A percentile compares a stretch with the other conserved stretches of the same genome.
These are phyloP conservation scores for Zaprionus ghesquierei DNA, from an alignment of 1,140 invertebrate genomes.

Conservation along the genomic window DNA sequence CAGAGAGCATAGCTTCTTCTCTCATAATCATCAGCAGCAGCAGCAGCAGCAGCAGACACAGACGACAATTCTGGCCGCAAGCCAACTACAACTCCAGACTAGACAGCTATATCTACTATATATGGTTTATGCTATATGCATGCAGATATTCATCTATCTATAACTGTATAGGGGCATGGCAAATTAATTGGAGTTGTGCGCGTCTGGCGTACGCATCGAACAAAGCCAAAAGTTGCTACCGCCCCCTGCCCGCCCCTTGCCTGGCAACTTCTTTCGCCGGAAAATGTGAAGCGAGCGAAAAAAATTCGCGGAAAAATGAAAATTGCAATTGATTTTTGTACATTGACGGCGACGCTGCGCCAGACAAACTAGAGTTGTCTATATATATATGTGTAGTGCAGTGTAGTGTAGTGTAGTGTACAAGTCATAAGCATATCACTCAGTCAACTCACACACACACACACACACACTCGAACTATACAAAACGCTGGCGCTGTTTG, in stretches of 20 bases:
- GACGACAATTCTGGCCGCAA: slow-evolving; percentile 57
- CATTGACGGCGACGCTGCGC: too few relatives aligned
- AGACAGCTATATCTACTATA: slow-evolving; percentile 27
- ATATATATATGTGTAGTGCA: too few relatives aligned
- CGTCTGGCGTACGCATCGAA: slow-evolving; percentile 10
- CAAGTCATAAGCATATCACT: background rate
- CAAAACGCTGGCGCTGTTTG: slow-evolving; percentile 7
- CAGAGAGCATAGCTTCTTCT: background rate
- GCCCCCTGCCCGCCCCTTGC: background rate
- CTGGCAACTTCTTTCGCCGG: slow-evolving; percentile 4
- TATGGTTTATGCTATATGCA: slow-evolving; percentile 3
- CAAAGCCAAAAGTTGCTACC: background rate
- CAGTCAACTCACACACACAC: background rate
- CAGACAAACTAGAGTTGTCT: background rate
- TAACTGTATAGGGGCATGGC: slow-evolving; percentile 21
- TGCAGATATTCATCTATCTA: slow-evolving; percentile 25
- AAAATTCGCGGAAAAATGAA: background rate
- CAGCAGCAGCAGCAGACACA: slow-evolving; percentile 29
- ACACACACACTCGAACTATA: background rate
- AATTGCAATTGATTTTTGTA: slow-evolving; percentile 39
- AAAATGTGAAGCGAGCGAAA: background rate
- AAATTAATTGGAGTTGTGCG: slow-evolving; percentile 66
- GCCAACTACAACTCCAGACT: slow-evolving; percentile 48
- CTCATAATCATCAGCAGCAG: background rate
- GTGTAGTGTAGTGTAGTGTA: background rate